phyloP scores from a whole-genome alignment of 2,888 invertebrate genomes.

The Apamea epomidion region DNA sequence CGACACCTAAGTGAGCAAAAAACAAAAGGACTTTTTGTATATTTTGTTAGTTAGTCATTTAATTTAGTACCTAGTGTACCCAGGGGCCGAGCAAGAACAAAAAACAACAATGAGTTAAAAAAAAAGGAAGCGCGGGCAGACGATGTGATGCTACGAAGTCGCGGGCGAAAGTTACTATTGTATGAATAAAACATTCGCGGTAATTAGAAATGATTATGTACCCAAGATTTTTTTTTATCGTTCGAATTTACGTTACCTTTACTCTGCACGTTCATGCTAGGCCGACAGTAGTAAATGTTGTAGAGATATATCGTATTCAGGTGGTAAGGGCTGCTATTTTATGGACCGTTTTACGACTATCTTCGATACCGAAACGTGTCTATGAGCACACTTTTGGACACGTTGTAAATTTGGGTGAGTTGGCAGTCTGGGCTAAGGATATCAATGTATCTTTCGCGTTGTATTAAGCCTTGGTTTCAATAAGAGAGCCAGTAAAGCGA shows the following conservation, averaged over 20 bases:
- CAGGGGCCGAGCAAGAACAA: not conserved
- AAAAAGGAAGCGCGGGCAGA: not conserved
- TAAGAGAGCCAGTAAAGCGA: not conserved
- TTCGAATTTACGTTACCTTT: not conserved
- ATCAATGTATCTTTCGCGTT: not conserved
- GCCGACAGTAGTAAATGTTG: conserved; percentile 25
- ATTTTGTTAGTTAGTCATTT: not conserved
- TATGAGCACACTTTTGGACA: conserved; percentile 18
- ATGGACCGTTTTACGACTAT: conserved; percentile 30
- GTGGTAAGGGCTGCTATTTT: conserved; percentile 18
- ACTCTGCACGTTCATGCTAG: not conserved
- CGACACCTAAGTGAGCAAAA: too few relatives aligned
- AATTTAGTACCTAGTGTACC: not conserved
- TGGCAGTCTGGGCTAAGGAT: not conserved
- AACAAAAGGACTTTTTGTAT: too few relatives aligned
- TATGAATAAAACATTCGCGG: too few relatives aligned
- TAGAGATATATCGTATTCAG: conserved; percentile 18
- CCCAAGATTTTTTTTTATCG: not conserved
- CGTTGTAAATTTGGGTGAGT: conserved; percentile 12
- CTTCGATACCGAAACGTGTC: conserved; percentile 31
- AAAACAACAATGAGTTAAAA: not conserved
- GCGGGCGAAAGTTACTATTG: too few relatives aligned
- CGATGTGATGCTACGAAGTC: too few relatives aligned
- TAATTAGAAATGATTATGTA: not conserved
- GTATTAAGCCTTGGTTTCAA: not conserved